Evolutionary conservation across 2,113 vertebrate species (phyloP).

Genomic region (Entomyzon cyanotis): DNA sequence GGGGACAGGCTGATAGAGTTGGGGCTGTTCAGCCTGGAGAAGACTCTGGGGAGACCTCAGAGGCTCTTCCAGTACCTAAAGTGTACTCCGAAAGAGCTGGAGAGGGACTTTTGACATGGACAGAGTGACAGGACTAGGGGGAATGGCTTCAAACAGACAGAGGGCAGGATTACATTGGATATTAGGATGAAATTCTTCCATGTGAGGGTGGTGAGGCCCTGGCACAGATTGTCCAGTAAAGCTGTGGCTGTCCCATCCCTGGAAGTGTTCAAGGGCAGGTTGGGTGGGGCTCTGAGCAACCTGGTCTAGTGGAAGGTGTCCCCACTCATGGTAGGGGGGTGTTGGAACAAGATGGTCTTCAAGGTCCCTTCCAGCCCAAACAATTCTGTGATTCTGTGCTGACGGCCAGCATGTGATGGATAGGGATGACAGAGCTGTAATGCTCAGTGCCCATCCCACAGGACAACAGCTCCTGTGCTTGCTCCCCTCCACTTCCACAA

Average conservation of each 20-base stretch:
- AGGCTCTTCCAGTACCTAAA: background rate
- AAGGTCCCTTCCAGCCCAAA: background rate
- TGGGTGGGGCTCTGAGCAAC: background rate
- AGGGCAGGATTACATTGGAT: background rate
- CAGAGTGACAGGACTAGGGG: background rate
- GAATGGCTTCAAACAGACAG: background rate
- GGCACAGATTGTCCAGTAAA: background rate
- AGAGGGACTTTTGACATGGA: background rate
- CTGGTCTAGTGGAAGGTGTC: background rate
- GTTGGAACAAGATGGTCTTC: background rate
- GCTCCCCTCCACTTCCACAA: accelerated
- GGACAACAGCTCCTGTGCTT: background rate
- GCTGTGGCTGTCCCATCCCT: background rate
- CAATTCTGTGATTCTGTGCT: background rate
- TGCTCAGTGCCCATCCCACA: background rate
- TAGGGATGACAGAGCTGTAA: background rate
- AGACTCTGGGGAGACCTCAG: background rate
- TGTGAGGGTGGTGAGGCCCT: background rate
- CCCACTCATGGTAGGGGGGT: too few species aligned
- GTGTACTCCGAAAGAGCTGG: background rate
- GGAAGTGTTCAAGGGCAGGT: background rate
- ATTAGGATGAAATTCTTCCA: background rate
- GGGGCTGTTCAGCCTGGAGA: background rate
- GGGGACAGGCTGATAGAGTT: background rate
- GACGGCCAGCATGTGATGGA: accelerated